A percentile compares a stretch with the other conserved stretches of the same genome.
These are phyloP conservation scores for Anas platyrhynchos DNA, from an alignment of 2,113 vertebrate genomes.

Conservation along the genomic window DNA sequence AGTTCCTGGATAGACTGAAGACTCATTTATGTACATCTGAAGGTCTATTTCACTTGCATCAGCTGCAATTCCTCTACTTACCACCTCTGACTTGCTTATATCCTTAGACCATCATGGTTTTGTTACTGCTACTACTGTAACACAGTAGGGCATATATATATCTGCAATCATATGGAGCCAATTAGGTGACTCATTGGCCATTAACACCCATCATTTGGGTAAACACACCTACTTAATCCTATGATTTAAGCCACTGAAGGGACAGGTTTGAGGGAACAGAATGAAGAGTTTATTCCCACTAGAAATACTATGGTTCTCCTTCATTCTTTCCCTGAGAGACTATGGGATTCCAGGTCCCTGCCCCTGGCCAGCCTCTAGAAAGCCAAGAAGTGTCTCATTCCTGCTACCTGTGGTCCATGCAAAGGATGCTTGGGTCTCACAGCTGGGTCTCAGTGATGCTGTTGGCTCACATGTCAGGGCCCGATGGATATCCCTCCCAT, in stretches of 20 bases:
- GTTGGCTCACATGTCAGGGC: neutral
- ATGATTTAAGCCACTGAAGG: neutral
- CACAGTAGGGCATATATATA: neutral
- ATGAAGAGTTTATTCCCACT: neutral
- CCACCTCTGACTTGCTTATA: neutral
- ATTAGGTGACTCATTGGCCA: slow-evolving; percentile 34
- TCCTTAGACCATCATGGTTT: neutral
- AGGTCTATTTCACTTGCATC: slow-evolving; percentile 44
- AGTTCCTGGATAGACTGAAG: slow-evolving; percentile 6
- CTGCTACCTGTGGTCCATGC: neutral
- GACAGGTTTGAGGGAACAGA: neutral
- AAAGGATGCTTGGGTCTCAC: neutral
- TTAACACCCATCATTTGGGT: neutral
- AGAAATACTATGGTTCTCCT: neutral
- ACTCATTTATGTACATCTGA: slow-evolving; percentile 12
- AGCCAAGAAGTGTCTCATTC: neutral
- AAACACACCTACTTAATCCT: neutral
- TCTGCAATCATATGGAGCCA: slow-evolving; percentile 8
- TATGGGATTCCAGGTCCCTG: neutral
- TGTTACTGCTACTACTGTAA: neutral
- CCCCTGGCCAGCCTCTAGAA: neutral
- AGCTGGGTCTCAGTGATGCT: neutral
- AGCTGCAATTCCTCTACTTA: neutral
- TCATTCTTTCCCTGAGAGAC: neutral
- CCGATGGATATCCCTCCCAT: neutral